A percentile compares a stretch with the other conserved stretches of the same genome.
These are phyloP conservation scores for Temnothorax nylanderi DNA, from an alignment of 1,140 invertebrate genomes.

Conservation along the genomic window DNA sequence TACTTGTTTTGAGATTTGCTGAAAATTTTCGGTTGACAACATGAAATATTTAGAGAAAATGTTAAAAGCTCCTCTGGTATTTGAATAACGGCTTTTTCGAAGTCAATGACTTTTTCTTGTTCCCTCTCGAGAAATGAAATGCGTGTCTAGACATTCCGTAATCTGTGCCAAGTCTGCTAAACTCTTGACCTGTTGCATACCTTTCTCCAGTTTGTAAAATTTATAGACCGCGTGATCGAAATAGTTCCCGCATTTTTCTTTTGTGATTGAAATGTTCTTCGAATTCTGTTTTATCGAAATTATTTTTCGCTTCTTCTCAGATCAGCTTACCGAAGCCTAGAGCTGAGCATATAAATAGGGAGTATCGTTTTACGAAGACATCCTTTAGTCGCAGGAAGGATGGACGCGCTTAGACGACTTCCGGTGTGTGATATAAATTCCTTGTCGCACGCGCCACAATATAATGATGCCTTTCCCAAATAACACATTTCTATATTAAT, in stretches of 20 bases:
- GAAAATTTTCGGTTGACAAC: background rate
- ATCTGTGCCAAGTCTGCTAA: conserved; percentile 32
- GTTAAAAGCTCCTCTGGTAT: background rate
- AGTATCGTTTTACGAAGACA: conserved; percentile 55
- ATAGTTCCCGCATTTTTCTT: background rate
- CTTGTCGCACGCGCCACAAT: background rate
- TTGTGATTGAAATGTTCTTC: background rate
- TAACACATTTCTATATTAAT: background rate
- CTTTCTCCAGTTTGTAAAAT: conserved; percentile 26
- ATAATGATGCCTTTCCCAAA: background rate
- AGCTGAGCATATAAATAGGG: conserved; percentile 7
- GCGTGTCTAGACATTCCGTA: conserved; percentile 31
- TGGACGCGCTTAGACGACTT: conserved; percentile 54
- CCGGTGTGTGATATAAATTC: conserved; percentile 42
- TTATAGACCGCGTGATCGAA: background rate
- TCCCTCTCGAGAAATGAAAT: background rate
- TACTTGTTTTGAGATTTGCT: background rate
- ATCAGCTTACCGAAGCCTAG: conserved; percentile 17
- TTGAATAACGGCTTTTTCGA: background rate
- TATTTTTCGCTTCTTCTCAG: background rate
- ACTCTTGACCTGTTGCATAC: conserved; percentile 64
- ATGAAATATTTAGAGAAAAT: conserved; percentile 10
- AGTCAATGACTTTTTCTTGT: conserved; percentile 3
- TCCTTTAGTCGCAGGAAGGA: conserved; percentile 34
- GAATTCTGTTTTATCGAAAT: background rate